phyloP scores from a whole-genome alignment of 1,140 invertebrate genomes.

The Temnothorax curvispinosus region DNA sequence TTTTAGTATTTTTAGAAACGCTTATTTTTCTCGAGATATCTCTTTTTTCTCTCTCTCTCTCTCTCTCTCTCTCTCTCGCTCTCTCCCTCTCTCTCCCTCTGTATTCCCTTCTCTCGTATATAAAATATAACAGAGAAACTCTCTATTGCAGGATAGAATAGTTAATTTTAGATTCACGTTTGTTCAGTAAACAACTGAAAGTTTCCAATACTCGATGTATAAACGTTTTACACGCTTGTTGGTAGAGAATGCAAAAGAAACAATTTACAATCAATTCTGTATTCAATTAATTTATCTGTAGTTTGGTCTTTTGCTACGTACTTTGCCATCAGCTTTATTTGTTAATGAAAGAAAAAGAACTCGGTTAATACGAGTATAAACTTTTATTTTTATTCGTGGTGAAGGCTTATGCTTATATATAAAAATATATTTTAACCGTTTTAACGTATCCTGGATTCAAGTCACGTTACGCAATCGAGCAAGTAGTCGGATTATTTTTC shows the following conservation, averaged over 20 bases:
- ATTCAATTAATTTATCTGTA: constrained; percentile 16
- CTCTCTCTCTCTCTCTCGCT: neutral
- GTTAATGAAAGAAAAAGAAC: neutral
- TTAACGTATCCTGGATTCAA: neutral
- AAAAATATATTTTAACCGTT: neutral
- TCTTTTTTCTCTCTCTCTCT: neutral
- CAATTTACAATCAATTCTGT: neutral
- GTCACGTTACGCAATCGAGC: neutral
- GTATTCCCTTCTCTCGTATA: neutral
- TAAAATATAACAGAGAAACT: neutral
- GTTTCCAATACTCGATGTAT: constrained; percentile 11
- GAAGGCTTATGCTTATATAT: neutral
- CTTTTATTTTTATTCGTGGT: neutral
- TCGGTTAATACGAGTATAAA: neutral
- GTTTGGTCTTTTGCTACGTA: neutral
- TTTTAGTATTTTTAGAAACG: neutral
- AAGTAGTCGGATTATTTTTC: constrained; percentile 24
- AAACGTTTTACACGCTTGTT: neutral
- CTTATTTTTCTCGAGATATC: neutral
- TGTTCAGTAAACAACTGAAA: neutral
- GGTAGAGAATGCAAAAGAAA: constrained; percentile 9
- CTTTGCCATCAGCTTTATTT: neutral
- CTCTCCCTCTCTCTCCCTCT: neutral
- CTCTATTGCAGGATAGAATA: neutral
- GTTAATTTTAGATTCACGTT: constrained; percentile 18